These are phyloP conservation scores for Watsonalla cultraria DNA, from an alignment of 2,888 invertebrate genomes.

Conservation along the genomic window DNA sequence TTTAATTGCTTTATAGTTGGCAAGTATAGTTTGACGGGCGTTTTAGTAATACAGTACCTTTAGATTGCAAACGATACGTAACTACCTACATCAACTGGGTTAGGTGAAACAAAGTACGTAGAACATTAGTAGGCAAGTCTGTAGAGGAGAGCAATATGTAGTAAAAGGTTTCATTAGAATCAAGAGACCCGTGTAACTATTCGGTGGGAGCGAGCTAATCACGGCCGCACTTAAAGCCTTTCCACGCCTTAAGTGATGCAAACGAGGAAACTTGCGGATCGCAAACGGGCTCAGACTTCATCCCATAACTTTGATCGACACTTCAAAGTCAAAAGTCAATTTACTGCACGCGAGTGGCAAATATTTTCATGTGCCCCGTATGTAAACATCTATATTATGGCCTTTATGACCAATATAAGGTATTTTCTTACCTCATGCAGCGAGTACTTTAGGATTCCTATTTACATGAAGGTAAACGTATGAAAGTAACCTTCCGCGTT, in stretches of 20 bases:
- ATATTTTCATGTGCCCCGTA: neutral
- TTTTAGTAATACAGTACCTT: no score
- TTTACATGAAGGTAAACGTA: no score
- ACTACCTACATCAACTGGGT: neutral
- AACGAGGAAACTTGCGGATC: conserved; percentile 68
- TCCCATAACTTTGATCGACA: conserved; percentile 65
- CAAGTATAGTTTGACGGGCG: no score
- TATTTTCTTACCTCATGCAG: no score
- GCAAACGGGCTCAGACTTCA: conserved; percentile 58
- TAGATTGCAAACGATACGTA: no score
- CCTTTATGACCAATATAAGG: no score
- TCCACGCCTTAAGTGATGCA: conserved; percentile 64
- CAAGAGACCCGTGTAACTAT: conserved; percentile 39
- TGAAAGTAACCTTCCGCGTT: no score
- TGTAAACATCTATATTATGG: neutral
- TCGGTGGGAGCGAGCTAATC: conserved; percentile 46
- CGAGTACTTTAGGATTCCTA: no score
- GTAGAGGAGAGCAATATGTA: conserved; percentile 12
- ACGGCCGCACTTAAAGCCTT: conserved; percentile 57
- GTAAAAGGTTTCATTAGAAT: conserved; percentile 47
- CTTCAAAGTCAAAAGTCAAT: conserved; percentile 58
- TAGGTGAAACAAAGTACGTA: neutral
- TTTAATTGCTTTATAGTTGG: no score
- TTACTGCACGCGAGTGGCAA: conserved; percentile 23
- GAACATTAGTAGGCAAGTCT: conserved; percentile 10